A percentile compares a stretch with the other conserved stretches of the same genome.
Conservation (phyloP, 2,888 invertebrate species). For the Phlogophora meticulosa region DNA sequence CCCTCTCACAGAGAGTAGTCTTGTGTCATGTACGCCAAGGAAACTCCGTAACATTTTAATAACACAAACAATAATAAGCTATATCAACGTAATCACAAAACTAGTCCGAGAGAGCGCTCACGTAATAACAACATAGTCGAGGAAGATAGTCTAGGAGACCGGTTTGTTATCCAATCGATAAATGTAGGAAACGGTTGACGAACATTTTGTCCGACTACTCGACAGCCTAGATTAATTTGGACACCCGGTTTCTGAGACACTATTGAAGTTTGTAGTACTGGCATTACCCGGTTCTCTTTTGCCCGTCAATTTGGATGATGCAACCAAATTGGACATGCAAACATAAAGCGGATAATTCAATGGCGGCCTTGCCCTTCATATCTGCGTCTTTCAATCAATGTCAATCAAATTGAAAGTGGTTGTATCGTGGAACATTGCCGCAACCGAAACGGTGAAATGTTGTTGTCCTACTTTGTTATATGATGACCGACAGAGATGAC, state of each 20-base stretch:
- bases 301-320: background rate
- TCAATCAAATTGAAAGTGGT: conserved; percentile 8
- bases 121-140: conserved; percentile 56
- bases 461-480: conserved; percentile 36
- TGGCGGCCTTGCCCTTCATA: background rate
- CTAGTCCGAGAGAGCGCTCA: conserved; percentile 63
- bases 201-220: conserved; percentile 23
- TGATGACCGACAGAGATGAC: conserved; percentile 55
- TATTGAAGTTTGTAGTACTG: too few species aligned
- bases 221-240: conserved; percentile 40
- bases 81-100: conserved; percentile 48
- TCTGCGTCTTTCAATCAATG: background rate
- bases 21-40: background rate
- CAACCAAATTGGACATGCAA: background rate
- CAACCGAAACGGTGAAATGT: conserved; percentile 35
- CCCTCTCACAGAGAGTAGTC: too few species aligned
- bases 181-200: conserved; percentile 50
- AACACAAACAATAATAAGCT: conserved; percentile 49
- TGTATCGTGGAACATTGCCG: conserved; percentile 9
- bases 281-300: background rate
- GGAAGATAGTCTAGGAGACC: conserved; percentile 61
- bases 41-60: conserved; percentile 22
- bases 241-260: conserved; percentile 9
- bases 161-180: conserved; percentile 64
- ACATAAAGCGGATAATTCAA: background rate